Evolutionary conservation across 2,797 vertebrate genomes (phyloP).

Genomic region (Gambusia yucatana): DNA sequence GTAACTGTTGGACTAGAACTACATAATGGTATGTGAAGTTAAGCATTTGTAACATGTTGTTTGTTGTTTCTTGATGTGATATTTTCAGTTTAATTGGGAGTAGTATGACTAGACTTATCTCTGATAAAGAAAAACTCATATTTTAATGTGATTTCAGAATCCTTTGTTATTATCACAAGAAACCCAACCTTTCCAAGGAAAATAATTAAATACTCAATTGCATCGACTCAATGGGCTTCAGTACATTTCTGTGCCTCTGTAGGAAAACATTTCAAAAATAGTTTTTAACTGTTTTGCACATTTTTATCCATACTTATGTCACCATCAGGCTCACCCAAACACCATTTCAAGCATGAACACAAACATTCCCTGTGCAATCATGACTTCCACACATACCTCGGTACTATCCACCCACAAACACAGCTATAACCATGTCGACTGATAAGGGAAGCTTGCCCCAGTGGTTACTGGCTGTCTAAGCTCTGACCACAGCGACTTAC

Average conservation of each 20-base stretch:
- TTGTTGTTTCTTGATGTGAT: neutral
- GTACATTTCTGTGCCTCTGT: neutral
- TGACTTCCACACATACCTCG: constrained; percentile 64
- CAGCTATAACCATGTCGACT: constrained; percentile 71
- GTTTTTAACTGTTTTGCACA: neutral
- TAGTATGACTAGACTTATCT: neutral
- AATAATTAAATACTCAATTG: neutral
- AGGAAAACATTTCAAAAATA: neutral
- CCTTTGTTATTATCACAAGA: neutral
- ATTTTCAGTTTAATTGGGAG: neutral
- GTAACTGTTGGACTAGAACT: neutral
- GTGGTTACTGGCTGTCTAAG: constrained; percentile 55
- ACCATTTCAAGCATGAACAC: constrained; percentile 35
- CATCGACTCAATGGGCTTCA: neutral
- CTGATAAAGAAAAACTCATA: neutral
- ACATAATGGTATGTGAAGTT: neutral
- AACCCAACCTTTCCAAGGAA: neutral
- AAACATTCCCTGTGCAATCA: constrained; percentile 57
- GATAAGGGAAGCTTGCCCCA: constrained; percentile 70
- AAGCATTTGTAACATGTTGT: neutral
- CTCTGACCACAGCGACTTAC: constrained; percentile 54
- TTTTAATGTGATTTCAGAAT: neutral
- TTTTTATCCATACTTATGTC: neutral
- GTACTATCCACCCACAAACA: constrained; percentile 38
- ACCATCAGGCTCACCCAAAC: constrained; percentile 10